phyloP scores from a whole-genome alignment of 2,113 vertebrate species.

The Zosterops hypoxanthus region DNA sequence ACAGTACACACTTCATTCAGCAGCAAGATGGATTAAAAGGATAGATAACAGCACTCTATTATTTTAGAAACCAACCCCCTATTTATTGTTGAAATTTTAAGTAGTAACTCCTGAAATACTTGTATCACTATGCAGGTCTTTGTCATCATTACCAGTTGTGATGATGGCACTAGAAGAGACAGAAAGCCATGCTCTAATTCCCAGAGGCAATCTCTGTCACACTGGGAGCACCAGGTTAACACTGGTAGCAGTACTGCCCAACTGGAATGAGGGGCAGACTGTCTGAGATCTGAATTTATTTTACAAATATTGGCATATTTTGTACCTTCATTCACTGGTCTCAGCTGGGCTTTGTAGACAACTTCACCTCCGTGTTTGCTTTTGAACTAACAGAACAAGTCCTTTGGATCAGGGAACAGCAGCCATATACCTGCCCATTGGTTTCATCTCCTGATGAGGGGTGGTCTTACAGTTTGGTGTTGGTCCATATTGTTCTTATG shows the following conservation, averaged over 20 bases:
- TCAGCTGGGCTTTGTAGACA: background rate
- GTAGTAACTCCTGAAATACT: background rate
- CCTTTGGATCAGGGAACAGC: background rate
- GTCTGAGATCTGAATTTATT: background rate
- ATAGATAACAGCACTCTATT: background rate
- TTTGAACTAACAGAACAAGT: background rate
- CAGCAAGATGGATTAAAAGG: background rate
- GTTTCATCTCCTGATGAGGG: background rate
- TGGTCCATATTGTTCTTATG: background rate
- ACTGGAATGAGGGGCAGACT: background rate
- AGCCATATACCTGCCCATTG: background rate
- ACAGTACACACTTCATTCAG: background rate
- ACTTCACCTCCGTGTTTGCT: background rate
- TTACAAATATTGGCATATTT: background rate
- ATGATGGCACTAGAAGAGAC: background rate
- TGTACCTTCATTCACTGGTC: background rate
- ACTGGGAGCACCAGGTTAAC: background rate
- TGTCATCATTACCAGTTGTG: background rate
- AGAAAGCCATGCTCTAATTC: accelerated
- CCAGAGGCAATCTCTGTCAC: background rate
- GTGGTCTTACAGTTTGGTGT: background rate
- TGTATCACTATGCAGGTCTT: background rate
- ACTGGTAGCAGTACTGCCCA: background rate
- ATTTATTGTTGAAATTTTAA: background rate
- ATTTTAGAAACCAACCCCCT: background rate